Percentiles rank a stretch among this genome's conserved stretches.
These are phyloP conservation scores for Sarcophaga rosellei DNA, from an alignment of 2,888 invertebrate species.

Conservation along the genomic window DNA sequence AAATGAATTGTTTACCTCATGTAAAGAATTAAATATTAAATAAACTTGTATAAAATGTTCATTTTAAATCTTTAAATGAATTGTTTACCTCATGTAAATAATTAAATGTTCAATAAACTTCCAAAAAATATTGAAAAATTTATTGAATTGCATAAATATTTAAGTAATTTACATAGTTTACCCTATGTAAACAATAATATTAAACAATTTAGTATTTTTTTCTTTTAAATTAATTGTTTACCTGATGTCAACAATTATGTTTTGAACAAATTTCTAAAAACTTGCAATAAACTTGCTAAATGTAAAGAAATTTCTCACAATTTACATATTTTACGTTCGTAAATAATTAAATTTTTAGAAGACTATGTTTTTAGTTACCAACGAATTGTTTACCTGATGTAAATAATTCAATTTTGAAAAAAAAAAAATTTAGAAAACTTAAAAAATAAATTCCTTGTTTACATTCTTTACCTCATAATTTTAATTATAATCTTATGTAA, in stretches of 20 bases:
- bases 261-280: background rate
- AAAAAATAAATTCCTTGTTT: too few relatives aligned
- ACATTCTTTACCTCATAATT: too few relatives aligned
- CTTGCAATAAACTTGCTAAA: too few relatives aligned
- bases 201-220: too few relatives aligned
- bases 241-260: background rate
- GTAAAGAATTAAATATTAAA: background rate
- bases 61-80: background rate
- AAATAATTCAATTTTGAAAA: too few relatives aligned
- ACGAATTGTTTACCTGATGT: too few relatives aligned
- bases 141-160: background rate
- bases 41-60: background rate
- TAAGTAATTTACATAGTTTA: background rate
- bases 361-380: too few relatives aligned
- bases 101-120: background rate
- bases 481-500: too few relatives aligned
- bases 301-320: background rate
- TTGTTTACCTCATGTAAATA: conserved; percentile 3
- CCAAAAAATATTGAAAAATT: background rate
- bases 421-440: too few relatives aligned
- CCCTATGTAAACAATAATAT: background rate
- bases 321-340: background rate
- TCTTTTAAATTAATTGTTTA: background rate
- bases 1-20: background rate
- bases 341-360: too few relatives aligned